These are phyloP conservation scores for Periphyllus acericola DNA, from an alignment of 2,888 invertebrate genomes.

Conservation along the genomic window DNA sequence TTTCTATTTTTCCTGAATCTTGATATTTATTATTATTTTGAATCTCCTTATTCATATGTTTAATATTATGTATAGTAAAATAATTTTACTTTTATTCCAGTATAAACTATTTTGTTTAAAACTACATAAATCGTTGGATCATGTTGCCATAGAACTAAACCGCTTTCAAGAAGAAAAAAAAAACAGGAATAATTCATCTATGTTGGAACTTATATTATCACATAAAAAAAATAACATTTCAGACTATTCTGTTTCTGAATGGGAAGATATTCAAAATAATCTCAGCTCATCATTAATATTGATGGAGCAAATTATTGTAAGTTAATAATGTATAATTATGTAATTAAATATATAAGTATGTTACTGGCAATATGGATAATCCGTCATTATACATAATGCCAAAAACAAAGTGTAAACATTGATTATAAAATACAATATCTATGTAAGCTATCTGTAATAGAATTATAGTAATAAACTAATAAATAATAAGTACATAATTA, in stretches of 20 bases:
- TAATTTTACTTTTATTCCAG: conserved; percentile 18
- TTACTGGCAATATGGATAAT: too few relatives aligned
- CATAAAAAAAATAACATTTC: conserved; percentile 21
- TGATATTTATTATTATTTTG: too few relatives aligned
- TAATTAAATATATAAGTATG: too few relatives aligned
- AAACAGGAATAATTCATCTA: conserved; percentile 10
- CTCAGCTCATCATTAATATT: conserved; percentile 38
- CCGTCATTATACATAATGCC: too few relatives aligned
- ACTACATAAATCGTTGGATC: conserved; percentile 38
- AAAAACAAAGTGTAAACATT: too few relatives aligned
- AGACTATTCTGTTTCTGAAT: conserved; percentile 26
- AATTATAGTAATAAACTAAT: too few relatives aligned
- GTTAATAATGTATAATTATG: not conserved
- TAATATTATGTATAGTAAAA: too few relatives aligned
- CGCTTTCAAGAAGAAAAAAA: conserved; percentile 39
- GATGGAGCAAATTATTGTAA: conserved; percentile 51
- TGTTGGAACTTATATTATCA: conserved; percentile 23
- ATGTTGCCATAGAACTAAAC: not conserved
- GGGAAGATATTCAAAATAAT: conserved; percentile 39
- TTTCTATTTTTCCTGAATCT: too few relatives aligned
- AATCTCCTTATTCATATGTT: too few relatives aligned
- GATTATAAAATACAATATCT: too few relatives aligned
- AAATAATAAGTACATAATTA: too few relatives aligned
- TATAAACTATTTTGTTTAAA: conserved; percentile 39
- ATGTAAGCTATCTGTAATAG: too few relatives aligned